Evolutionary conservation across 1,140 invertebrate genomes (phyloP).

Genomic region (Camponotus pennsylvanicus): DNA sequence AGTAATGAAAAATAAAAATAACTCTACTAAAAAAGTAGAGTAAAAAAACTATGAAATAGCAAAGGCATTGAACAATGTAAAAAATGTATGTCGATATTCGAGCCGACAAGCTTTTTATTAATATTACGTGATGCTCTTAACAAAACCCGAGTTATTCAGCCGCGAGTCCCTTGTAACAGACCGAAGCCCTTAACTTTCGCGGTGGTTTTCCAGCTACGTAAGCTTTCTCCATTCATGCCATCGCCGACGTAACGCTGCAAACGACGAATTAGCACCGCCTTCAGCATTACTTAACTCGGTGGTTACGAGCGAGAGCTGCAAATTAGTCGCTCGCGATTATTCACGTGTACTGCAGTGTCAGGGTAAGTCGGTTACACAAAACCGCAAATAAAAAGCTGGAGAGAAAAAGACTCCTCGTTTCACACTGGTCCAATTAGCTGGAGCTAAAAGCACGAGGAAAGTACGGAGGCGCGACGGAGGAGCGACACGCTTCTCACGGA

Average conservation of each 20-base stretch:
- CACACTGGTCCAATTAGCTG: conserved; percentile 48
- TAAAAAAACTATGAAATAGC: neutral
- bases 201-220: conserved; percentile 23
- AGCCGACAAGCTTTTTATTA: neutral
- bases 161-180: conserved; percentile 12
- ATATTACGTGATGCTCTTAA: conserved; percentile 35
- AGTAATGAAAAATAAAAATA: neutral
- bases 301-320: conserved; percentile 33
- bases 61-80: conserved; percentile 25
- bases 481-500: conserved; percentile 11
- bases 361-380: conserved; percentile 5
- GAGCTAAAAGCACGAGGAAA: conserved; percentile 26
- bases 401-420: conserved; percentile 16
- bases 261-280: conserved; percentile 54
- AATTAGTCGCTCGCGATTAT: conserved; percentile 55
- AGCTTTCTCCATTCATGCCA: conserved; percentile 50
- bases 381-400: conserved; percentile 42
- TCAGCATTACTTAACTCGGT: conserved; percentile 49
- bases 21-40: neutral
- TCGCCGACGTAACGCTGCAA: conserved; percentile 31
- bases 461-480: neutral
- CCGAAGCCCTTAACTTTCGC: conserved; percentile 43
- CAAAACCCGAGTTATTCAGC: conserved; percentile 23
- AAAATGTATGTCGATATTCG: conserved; percentile 33
- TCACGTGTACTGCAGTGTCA: conserved; percentile 23